A percentile compares a stretch with the other conserved stretches of the same genome.
These are phyloP conservation scores for Xiphophorus couchianus DNA, from an alignment of 2,113 vertebrate species.

Conservation along the genomic window DNA sequence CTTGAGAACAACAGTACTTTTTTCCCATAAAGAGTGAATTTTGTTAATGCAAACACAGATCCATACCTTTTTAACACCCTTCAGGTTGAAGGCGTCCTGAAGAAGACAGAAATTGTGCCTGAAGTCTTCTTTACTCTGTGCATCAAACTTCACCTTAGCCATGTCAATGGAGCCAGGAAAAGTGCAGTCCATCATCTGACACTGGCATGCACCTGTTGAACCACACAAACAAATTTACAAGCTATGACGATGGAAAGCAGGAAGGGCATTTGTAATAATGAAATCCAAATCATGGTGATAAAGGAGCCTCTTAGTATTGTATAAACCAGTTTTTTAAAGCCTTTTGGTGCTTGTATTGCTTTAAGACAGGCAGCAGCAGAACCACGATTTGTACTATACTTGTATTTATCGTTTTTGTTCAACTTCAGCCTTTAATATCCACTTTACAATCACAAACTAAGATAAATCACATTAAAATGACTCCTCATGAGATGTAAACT, in stretches of 20 bases:
- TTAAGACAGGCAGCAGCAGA: neutral
- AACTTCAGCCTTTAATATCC: neutral
- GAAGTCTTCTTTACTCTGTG: constrained; percentile 61
- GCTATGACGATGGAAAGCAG: neutral
- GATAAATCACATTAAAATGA: neutral
- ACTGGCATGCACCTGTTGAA: constrained; percentile 73
- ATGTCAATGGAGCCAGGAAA: constrained; percentile 75
- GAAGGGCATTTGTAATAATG: neutral
- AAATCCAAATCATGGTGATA: too few species aligned
- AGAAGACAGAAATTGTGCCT: constrained; percentile 77
- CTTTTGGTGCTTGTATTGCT: neutral
- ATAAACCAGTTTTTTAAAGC: neutral
- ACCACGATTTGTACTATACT: neutral
- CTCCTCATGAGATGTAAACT: neutral
- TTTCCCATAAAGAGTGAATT: neutral
- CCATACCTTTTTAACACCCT: constrained; percentile 64
- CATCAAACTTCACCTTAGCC: constrained; percentile 73
- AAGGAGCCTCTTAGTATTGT: neutral
- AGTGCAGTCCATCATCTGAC: constrained; percentile 78
- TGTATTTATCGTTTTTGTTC: neutral
- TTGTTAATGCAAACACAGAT: neutral
- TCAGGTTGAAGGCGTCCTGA: constrained; percentile 59
- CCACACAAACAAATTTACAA: neutral
- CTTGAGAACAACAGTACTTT: too few species aligned
- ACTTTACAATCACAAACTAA: neutral